These are phyloP conservation scores for Petrocephalus sullivani DNA, from an alignment of 2,797 vertebrate species.

Conservation along the genomic window DNA sequence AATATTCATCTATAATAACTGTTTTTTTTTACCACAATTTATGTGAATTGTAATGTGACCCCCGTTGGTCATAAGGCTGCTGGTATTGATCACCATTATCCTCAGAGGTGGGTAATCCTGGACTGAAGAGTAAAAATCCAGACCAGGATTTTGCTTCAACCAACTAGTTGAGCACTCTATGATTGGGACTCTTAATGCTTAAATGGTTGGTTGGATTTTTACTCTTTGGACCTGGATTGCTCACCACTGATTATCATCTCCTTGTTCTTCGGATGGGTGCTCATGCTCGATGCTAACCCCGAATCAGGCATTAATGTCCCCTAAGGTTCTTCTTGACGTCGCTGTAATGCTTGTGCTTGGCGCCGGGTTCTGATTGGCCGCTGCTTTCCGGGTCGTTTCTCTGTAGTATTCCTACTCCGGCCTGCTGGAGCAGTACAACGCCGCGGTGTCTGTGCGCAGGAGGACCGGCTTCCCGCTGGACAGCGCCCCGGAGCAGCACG, in stretches of 20 bases:
- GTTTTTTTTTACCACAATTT: neutral
- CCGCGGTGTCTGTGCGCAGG: conserved; percentile 75
- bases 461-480: conserved; percentile 76
- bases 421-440: conserved; percentile 71
- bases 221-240: too few species aligned
- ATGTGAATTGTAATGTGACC: neutral
- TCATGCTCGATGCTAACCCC: neutral
- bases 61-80: neutral
- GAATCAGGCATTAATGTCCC: neutral
- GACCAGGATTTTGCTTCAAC: too few species aligned
- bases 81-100: neutral
- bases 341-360: neutral
- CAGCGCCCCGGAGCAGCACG: conserved; percentile 76
- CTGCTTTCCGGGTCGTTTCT: neutral
- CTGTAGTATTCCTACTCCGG: conserved; percentile 78
- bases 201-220: too few species aligned
- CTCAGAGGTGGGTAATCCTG: too few species aligned
- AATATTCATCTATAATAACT: neutral
- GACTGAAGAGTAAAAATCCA: too few species aligned
- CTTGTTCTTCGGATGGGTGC: neutral
- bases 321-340: neutral
- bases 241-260: neutral
- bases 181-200: too few species aligned
- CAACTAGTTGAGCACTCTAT: too few species aligned
- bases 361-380: neutral